Evolutionary conservation across 2,113 vertebrate genomes (phyloP).

Genomic region (Oncorhynchus kisutch): DNA sequence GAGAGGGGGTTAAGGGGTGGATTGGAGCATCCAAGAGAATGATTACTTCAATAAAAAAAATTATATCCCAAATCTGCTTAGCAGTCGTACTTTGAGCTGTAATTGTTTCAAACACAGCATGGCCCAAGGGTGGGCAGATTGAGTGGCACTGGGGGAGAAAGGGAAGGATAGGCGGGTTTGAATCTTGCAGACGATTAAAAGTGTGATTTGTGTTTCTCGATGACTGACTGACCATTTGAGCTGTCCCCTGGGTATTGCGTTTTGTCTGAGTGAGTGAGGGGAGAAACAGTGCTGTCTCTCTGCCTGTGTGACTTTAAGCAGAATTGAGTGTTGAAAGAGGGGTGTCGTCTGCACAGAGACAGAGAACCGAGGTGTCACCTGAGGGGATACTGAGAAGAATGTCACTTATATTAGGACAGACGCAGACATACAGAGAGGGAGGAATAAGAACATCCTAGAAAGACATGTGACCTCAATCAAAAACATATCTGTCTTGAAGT

Average conservation of each 20-base stretch:
- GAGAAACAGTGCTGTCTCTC: background rate
- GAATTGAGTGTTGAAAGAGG: too few species aligned
- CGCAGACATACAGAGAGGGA: background rate
- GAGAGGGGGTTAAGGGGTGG: slow-evolving; percentile 35
- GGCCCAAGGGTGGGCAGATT: slow-evolving; percentile 70
- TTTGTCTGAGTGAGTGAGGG: too few species aligned
- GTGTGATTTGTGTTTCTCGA: slow-evolving; percentile 47
- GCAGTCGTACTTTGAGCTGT: slow-evolving; percentile 77
- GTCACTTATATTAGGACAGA: background rate
- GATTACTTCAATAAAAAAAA: slow-evolving; percentile 87
- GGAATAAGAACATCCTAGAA: too few species aligned
- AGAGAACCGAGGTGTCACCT: background rate
- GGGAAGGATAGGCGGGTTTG: slow-evolving; percentile 58
- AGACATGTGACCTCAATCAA: background rate
- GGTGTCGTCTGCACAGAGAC: background rate
- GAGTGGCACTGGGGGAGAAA: slow-evolving; percentile 50
- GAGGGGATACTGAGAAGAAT: background rate
- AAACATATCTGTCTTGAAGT: background rate
- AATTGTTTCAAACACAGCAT: slow-evolving; percentile 86
- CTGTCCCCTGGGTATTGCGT: slow-evolving; percentile 18
- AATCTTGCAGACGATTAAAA: slow-evolving; percentile 54
- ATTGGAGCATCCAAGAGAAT: slow-evolving; percentile 80
- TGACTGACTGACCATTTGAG: slow-evolving; percentile 31
- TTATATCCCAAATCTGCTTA: slow-evolving; percentile 77
- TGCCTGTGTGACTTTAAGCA: background rate